Evolutionary conservation across 2,797 vertebrate species (phyloP), one percentile per base, ranked within the genome.

Genomic region (Chrysocyon brachyurus): DNA sequence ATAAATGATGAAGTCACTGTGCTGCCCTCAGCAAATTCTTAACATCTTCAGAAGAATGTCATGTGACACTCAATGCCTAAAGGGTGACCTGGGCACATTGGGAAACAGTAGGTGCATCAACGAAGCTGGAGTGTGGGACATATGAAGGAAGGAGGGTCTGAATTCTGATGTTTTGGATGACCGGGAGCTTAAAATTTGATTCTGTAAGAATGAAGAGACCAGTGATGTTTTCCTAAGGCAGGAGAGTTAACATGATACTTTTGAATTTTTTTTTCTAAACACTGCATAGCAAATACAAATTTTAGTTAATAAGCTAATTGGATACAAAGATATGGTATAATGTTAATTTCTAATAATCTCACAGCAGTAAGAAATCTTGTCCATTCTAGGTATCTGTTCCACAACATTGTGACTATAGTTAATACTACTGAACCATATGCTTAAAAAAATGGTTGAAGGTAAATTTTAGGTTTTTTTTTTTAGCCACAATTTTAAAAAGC

Each of bases 201-300:
- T 90, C 52, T 84, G 2, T 56, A 49, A 86, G 49, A 77, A 72
- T 77, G 17, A 56, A 77, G 11, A 82, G 22, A 52, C 11, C 12
- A 52, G 3, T 40, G 15, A 5, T 82, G 8, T 70, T 91, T 96
- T 94, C 90, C 86, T 59, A 91, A 90, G 28, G 56, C 64, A 16
- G 54, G 26, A 82, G 21, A 88, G 26, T 46, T 93, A 78, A 57
- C 11, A 14, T 84, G 46, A 12, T n/a, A 31, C 59, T 81, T 87
- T 86, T 90, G 26, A 89, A 93, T 22, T 73, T 95, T 73, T 33
- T 81, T 7, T 87, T 91, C 72, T 83, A 54, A 91, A 82, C 4
- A 40, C 54, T 87, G 12, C 56, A 66, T 61, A 95, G 40, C 36
- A 79, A 90, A n/a, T 79, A n/a, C 90, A 96, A 88, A 83, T 82